phyloP scores from a whole-genome alignment of 2,113 vertebrate genomes.

The Chloebia gouldiae region DNA sequence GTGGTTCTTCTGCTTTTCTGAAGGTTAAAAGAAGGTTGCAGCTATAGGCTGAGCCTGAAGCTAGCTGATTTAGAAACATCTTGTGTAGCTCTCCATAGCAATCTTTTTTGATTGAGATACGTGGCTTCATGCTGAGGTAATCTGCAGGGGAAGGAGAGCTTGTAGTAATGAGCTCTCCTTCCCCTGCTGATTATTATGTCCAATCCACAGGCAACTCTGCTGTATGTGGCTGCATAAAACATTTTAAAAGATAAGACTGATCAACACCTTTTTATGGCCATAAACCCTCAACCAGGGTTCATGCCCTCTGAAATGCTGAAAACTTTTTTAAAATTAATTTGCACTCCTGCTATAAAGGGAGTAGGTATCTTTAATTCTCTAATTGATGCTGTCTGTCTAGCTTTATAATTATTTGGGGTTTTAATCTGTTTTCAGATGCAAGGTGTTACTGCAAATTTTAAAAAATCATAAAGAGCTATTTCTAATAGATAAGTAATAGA shows the following conservation, averaged over 20 bases:
- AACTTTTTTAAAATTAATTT: background rate
- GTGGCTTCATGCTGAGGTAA: slow-evolving; percentile 33
- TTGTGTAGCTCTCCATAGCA: background rate
- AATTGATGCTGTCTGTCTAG: background rate
- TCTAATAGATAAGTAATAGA: background rate
- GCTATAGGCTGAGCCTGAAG: background rate
- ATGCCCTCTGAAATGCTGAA: background rate
- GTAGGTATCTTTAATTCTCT: background rate
- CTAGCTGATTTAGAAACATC: slow-evolving; percentile 21
- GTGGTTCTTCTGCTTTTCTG: background rate
- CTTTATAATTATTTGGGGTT: background rate
- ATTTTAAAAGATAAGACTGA: slow-evolving; percentile 21
- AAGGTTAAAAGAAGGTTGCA: slow-evolving; percentile 19
- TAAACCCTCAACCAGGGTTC: background rate
- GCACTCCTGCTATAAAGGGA: background rate
- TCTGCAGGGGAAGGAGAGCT: slow-evolving; percentile 35
- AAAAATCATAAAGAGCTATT: background rate
- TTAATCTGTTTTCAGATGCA: background rate
- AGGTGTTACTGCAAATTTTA: background rate
- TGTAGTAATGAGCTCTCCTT: slow-evolving; percentile 25
- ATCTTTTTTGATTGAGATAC: slow-evolving; percentile 1
- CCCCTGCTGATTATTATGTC: slow-evolving; percentile 37
- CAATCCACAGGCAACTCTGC: slow-evolving; percentile 15
- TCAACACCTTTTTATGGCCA: background rate
- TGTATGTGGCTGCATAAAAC: slow-evolving; percentile 2